These are phyloP conservation scores for Metallyticus violacea DNA, from an alignment of 2,888 invertebrate species.

Conservation along the genomic window DNA sequence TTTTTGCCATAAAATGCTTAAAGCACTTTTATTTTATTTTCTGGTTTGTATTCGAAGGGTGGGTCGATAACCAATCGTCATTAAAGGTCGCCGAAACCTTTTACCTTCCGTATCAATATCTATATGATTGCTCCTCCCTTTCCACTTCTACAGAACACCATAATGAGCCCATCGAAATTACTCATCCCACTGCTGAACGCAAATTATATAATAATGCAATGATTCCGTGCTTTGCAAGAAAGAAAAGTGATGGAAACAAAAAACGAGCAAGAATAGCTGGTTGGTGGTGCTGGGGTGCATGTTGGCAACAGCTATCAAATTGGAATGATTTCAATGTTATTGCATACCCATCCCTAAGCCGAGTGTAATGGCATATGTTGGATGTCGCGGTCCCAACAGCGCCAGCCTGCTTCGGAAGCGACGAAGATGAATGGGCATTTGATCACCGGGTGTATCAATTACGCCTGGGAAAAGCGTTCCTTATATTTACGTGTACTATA, in stretches of 20 bases:
- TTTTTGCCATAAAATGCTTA: background rate
- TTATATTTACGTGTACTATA: background rate
- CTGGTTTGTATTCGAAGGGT: background rate
- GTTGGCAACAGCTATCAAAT: background rate
- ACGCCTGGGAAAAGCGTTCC: background rate
- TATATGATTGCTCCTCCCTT: background rate
- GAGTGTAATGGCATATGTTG: background rate
- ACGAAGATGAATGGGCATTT: conserved; percentile 4
- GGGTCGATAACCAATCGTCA: background rate
- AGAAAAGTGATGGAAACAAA: background rate
- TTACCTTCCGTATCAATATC: background rate
- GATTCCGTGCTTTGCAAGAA: background rate
- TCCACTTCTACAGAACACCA: background rate
- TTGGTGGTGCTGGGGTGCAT: background rate
- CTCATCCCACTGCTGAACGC: background rate
- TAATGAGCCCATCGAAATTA: background rate
- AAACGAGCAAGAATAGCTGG: background rate
- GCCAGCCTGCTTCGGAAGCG: background rate
- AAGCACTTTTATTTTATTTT: background rate
- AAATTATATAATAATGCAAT: conserved; percentile 6
- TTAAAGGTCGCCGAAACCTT: background rate
- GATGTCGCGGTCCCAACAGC: background rate
- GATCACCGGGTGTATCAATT: background rate
- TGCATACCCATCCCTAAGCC: background rate
- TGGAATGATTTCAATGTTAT: background rate